Evolutionary conservation across 2,888 invertebrate species (phyloP).

Genomic region (Thymelicus sylvestris): DNA sequence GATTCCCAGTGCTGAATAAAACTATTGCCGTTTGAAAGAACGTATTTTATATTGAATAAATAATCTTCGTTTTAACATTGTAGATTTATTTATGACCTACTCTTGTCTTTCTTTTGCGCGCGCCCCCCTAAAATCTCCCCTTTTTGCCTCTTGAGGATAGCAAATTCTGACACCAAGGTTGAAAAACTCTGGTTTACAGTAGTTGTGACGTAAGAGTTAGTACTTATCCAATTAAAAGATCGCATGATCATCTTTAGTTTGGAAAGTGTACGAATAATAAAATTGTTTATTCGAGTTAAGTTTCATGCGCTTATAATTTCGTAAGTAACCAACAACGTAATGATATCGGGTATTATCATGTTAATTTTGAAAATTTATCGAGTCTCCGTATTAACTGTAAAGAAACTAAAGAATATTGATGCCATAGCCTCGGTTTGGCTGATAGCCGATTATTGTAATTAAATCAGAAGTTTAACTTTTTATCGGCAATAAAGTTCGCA

Average conservation of each 20-base stretch:
- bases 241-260: not conserved
- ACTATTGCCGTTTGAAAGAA: too few species aligned
- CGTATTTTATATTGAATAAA: too few species aligned
- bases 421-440: constrained; percentile 6
- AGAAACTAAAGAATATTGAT: not conserved
- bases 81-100: too few species aligned
- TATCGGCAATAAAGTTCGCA: not conserved
- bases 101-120: too few species aligned
- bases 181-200: not conserved
- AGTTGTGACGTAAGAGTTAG: not conserved
- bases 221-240: too few species aligned
- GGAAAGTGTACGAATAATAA: not conserved
- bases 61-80: too few species aligned
- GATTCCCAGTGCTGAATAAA: too few species aligned
- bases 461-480: not conserved
- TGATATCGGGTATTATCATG: constrained; percentile 2
- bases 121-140: too few species aligned
- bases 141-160: too few species aligned
- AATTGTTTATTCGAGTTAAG: not conserved
- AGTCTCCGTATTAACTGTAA: not conserved
- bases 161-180: not conserved
- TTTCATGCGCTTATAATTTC: not conserved
- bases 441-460: constrained; percentile 6
- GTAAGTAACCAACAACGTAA: not conserved
- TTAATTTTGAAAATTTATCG: constrained; percentile 14